These are phyloP conservation scores for Dipodomys stephensi DNA, from an alignment of 2,113 vertebrate species.

Conservation along the genomic window DNA sequence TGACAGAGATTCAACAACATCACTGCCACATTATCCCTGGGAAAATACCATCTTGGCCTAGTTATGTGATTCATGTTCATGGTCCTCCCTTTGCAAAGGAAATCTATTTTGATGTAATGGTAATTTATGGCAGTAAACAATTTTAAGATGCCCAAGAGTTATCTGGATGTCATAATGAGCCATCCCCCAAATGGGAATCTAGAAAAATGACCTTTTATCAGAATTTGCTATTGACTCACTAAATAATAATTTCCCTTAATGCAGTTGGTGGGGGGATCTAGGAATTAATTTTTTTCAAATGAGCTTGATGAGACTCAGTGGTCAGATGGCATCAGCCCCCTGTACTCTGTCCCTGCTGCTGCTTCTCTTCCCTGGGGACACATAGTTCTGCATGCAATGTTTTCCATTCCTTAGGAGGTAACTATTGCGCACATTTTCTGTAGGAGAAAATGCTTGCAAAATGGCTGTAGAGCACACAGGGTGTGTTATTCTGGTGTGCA, in stretches of 20 bases:
- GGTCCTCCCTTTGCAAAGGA: conserved; percentile 59
- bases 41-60: conserved; percentile 44
- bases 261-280: not conserved
- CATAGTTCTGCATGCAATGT: not conserved
- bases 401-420: not conserved
- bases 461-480: not conserved
- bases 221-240: conserved; percentile 66
- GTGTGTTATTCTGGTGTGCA: not conserved
- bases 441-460: not conserved
- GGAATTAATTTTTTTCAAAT: not conserved
- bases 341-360: too few species aligned
- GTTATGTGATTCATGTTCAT: conserved; percentile 53
- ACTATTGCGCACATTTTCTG: not conserved
- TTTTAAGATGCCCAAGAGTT: conserved; percentile 70
- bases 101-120: conserved; percentile 63
- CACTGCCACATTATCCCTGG: not conserved
- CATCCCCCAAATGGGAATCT: conserved; percentile 60
- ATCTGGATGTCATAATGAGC: conserved; percentile 71
- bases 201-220: conserved; percentile 71
- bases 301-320: conserved; percentile 4
- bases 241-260: conserved; percentile 62
- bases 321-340: not conserved
- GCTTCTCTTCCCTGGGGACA: not conserved
- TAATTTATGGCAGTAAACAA: conserved; percentile 66
- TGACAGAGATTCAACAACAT: not conserved